Evolutionary conservation across 1,140 invertebrate genomes (phyloP).

Genomic region (Lycorma delicatula): DNA sequence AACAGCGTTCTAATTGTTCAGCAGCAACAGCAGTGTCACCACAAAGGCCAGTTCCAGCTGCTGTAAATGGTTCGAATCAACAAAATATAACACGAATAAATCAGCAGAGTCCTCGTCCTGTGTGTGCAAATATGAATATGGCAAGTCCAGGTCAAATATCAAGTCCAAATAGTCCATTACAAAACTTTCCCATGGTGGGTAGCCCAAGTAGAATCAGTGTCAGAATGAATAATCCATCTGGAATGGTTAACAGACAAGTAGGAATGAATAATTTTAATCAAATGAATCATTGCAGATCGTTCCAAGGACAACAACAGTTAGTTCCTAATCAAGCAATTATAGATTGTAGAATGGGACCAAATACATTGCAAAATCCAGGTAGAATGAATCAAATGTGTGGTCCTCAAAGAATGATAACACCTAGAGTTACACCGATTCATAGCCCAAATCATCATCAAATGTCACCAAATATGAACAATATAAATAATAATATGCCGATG

Average conservation of each 20-base stretch:
- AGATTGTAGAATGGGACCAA: neutral
- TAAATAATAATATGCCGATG: neutral
- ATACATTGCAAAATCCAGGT: neutral
- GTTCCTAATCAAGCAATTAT: neutral
- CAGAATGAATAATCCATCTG: neutral
- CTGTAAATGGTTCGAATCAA: no score
- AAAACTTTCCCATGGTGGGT: conserved; percentile 38
- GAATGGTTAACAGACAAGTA: neutral
- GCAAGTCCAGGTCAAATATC: conserved; percentile 40
- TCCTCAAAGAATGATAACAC: no score
- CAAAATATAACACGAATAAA: neutral
- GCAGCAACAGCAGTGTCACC: neutral
- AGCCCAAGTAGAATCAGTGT: conserved; percentile 40
- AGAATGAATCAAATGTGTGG: conserved; percentile 1
- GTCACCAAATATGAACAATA: neutral
- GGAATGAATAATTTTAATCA: no score
- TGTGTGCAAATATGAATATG: neutral
- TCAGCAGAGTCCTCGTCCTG: neutral
- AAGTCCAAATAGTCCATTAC: conserved; percentile 38
- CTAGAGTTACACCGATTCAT: no score
- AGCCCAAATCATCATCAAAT: neutral
- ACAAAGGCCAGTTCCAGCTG: neutral
- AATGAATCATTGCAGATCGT: neutral
- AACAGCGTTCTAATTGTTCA: no score
- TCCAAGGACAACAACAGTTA: neutral